These are phyloP conservation scores for human (Homo sapiens) DNA, from an alignment of 2,113 vertebrate genomes.

Conservation along the genomic window DNA sequence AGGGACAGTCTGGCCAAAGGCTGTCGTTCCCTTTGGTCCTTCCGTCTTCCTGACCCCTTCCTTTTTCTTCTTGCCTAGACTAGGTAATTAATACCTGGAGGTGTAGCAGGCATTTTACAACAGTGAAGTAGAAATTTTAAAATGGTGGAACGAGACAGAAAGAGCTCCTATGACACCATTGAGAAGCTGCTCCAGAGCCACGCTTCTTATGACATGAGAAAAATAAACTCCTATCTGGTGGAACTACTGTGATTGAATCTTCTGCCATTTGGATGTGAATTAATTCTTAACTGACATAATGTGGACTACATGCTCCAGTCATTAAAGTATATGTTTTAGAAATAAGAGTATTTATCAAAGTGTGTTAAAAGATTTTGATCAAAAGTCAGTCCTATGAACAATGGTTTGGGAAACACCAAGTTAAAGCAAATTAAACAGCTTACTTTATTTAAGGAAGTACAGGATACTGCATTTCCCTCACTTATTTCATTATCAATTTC, in stretches of 20 bases:
- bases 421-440: not conserved
- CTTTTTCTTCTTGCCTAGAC: not conserved
- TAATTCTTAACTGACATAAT: not conserved
- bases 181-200: not conserved
- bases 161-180: not conserved
- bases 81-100: not conserved
- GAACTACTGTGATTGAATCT: not conserved
- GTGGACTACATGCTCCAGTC: not conserved
- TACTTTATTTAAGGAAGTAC: not conserved
- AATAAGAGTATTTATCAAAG: not conserved
- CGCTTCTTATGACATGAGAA: not conserved
- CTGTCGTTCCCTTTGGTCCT: not conserved
- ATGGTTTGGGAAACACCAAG: not conserved
- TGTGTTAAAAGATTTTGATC: not conserved
- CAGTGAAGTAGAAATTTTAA: not conserved
- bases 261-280: not conserved
- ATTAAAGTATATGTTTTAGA: not conserved
- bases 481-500: not conserved
- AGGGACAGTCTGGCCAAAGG: not conserved
- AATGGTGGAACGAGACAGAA: not conserved
- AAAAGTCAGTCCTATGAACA: not conserved
- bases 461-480: not conserved
- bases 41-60: not conserved
- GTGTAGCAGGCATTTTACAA: not conserved
- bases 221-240: not conserved